Conservation (phyloP, 2,888 invertebrate species). For the Tetanocera ferruginea region DNA sequence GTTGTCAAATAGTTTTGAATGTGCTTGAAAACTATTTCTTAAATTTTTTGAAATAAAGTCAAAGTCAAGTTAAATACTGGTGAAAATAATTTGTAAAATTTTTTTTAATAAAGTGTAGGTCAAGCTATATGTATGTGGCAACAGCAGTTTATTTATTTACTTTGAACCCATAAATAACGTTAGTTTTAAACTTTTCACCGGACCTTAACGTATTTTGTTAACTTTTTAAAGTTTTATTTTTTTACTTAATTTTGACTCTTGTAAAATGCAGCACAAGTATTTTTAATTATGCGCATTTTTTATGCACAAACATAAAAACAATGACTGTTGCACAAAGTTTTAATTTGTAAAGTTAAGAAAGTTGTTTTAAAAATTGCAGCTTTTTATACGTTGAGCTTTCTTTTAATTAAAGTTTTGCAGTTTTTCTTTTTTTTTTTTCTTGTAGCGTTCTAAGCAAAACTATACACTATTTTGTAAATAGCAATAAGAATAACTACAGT, state of each 20-base stretch:
- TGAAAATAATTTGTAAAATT: too few relatives aligned
- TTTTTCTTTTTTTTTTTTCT: not conserved
- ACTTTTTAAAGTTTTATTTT: too few relatives aligned
- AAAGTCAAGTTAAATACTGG: too few relatives aligned
- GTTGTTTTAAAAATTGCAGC: not conserved
- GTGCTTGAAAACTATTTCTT: too few relatives aligned
- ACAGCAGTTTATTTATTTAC: not conserved
- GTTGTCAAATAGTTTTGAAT: too few relatives aligned
- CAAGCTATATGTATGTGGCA: too few relatives aligned
- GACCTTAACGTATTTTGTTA: too few relatives aligned
- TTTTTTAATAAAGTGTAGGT: not conserved
- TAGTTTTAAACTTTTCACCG: too few relatives aligned
- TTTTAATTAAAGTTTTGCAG: not conserved
- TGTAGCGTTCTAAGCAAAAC: too few relatives aligned
- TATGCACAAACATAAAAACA: not conserved
- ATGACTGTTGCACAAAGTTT: not conserved
- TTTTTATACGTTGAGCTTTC: not conserved
- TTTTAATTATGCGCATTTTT: slow-evolving; percentile 13
- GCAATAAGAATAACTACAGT: not conserved
- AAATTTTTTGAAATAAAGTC: too few relatives aligned
- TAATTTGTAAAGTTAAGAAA: not conserved
- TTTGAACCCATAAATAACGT: not conserved
- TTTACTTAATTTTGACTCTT: too few relatives aligned
- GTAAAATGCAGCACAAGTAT: not conserved
- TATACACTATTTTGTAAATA: not conserved